Evolutionary conservation across 2,888 invertebrate genomes (phyloP), one percentile per base, ranked within the genome.

Genomic region (Apamea epomidion): DNA sequence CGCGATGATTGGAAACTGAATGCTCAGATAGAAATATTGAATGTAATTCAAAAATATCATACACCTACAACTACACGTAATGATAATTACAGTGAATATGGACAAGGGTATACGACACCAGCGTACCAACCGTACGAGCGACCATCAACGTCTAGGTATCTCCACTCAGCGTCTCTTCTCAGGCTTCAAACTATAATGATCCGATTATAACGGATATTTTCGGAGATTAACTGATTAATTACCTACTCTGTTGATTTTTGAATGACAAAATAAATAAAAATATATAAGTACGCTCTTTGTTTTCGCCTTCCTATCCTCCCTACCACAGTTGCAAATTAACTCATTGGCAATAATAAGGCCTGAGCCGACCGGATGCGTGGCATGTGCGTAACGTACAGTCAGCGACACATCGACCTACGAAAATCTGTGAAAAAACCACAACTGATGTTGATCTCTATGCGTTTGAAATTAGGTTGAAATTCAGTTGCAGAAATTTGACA

Each of bases 1-100:
- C 82, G 80, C 77, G 83, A 81, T 87, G 87, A 87, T 85, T 85
- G 74, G 85, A 86, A 87, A 87, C 82, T 86, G 82, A 87, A 87
- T 83, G 82, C 82, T 86, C 84, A 86, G 78, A 87, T 87, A 87
- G 80, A 87, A 83, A 86, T 87, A 83, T 86, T 73, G 60, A 60
- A 60, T 73, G 29, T 73, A 60, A 73, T 84, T 86, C 78, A 82
- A 86, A 84, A 84, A 84, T 83, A 84, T 84, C 75, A 74, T 82
- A 86, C 83, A 82, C 76, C 80, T 83, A 86, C 83, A 82, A 74
- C 80, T 83, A 83, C 71, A 76, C 65, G 71, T 77, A 83, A 77
- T 78, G 69, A 78, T 81, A 78, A 83, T 80, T 86, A 84, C 78
- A 82, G 74, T 86, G 74, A 84, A 80, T 84, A 84, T 84, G 86